These are phyloP conservation scores for Macrotrachela quadricornifera DNA, from an alignment of 1,140 invertebrate genomes.

Conservation along the genomic window DNA sequence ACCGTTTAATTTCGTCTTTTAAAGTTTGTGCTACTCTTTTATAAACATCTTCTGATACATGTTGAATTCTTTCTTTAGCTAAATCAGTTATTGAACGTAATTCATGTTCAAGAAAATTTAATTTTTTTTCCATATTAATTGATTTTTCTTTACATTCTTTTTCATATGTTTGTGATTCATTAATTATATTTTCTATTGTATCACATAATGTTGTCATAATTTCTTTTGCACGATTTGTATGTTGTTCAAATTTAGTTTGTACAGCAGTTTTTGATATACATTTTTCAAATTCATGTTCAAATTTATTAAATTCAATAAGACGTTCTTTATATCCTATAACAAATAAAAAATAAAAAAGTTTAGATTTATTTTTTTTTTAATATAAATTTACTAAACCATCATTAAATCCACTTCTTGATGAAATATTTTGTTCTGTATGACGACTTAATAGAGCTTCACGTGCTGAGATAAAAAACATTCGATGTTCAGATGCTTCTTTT, in stretches of 20 bases:
- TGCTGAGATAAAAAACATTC: slow-evolving; percentile 94
- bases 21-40: slow-evolving; percentile 22
- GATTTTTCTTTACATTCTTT: too few species aligned
- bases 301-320: slow-evolving; percentile 8
- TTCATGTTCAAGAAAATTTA: too few species aligned
- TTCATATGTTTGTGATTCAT: too few species aligned
- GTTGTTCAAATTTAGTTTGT: slow-evolving; percentile 93
- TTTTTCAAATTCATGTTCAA: slow-evolving; percentile 35
- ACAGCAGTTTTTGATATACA: slow-evolving; percentile 95
- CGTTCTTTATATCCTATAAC: slow-evolving; percentile 1
- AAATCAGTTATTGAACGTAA: too few species aligned
- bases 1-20: not conserved
- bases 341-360: too few species aligned
- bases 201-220: not conserved
- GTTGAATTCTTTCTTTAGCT: slow-evolving; percentile 65
- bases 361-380: too few species aligned
- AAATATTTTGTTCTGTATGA: not conserved
- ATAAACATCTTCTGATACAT: slow-evolving; percentile 77
- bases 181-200: too few species aligned
- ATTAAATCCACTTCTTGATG: too few species aligned
- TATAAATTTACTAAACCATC: slow-evolving; percentile 35
- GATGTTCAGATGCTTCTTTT: slow-evolving; percentile 67
- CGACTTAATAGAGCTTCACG: slow-evolving; percentile 74
- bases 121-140: too few species aligned
- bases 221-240: slow-evolving; percentile 60